Evolutionary conservation across 2,113 vertebrate species (phyloP), one percentile per base, ranked within the genome.

Genomic region (Datnioides undecimradiatus): DNA sequence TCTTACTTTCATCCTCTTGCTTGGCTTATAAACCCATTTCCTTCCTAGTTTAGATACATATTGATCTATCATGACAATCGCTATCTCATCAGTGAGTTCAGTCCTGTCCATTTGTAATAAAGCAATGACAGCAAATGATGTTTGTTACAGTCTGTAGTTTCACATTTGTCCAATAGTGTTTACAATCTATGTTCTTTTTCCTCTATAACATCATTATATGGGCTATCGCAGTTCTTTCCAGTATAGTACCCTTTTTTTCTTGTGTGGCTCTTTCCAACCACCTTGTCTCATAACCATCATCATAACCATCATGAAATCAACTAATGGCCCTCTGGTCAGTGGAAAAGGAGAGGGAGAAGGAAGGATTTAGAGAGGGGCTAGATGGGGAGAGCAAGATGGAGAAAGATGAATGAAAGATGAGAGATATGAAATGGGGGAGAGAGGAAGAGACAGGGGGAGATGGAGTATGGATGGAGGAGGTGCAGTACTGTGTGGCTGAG

Each of bases 241-340:
- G 59, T 48, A 49, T 14, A 45, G 13, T 27, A 63, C 3, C 16
- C 6, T 3, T 11, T 41, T 71, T 63, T 70, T 38, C 2, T 55
- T 51, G 21, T 79, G 43, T 5, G 10, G 33, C 2, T 54, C 58
- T 63, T 58, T 63, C 6, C 62, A 46, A 40, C 65, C 66, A 29
- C 21, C 34, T 70, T 36, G 55, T 76, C 27, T 66, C n/a, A 46
- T 40, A 33, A 73, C 60, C 25, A 71, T 57, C 51, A 75, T 66
- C n/a, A 46, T 40, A 33, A 73, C 60, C 25, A 71, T 57, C 51
- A 75, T 58, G 36, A 78, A 62, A 62, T 83, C 79, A 73, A 52
- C 72, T 63, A 76, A 79, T 82, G 66, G 48, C 75, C 69, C 46
- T 69, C 45, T 60, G 72, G 65, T 85, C 70, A 74, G 43, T 64